Evolutionary conservation across 2,113 vertebrate genomes (phyloP), one percentile per base, ranked within the genome.

Genomic region (Puma concolor): DNA sequence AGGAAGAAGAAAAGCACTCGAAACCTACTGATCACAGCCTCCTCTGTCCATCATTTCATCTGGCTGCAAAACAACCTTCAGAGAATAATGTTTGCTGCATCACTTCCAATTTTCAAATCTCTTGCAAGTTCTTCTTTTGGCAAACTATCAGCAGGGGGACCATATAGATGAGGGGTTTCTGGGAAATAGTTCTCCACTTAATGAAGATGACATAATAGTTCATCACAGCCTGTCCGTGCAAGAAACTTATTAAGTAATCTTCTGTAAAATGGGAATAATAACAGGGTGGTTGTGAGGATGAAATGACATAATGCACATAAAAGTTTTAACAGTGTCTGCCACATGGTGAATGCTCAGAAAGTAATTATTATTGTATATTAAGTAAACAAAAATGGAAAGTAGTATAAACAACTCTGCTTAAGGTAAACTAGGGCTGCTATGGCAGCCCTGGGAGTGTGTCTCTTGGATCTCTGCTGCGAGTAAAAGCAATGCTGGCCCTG

Each of bases 231-330:
- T 38, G 66, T 77, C 48, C n/a, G 31, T 71, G 15, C 52, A 84
- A 85, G 67, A 91, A 69, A 66, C 54, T 50, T 79, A 95, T 16
- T 77, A 92, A 88, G 71, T 50, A 85, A 93, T 88, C 54, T 48
- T 89, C 60, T 87, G 31, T 60, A 93, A 97, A 91, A 93, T 67
- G n/a, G 88, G 19, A 87, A 48, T 86, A 54, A 57, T 89, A 90
- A 67, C 7, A 44, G 13, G 38, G 36, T 38, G 44, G 44, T 60
- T 81, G 14, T 72, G 54, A 84, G 2, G 7, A 64, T 57, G 41
- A 80, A 80, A 54, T 81, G 64, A 71, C 66, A 87, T 86, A 76
- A 95, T 33, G 27, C 15, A 41, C 36, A 3, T 50, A 80, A 96
- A 97, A 2, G 21, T 80, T 92, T 94, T 48, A 89, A 72, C 3